Percentiles rank a stretch among this genome's conserved stretches.
phyloP scores from a whole-genome alignment of 2,888 invertebrate genomes.

The Congeria kusceri region DNA sequence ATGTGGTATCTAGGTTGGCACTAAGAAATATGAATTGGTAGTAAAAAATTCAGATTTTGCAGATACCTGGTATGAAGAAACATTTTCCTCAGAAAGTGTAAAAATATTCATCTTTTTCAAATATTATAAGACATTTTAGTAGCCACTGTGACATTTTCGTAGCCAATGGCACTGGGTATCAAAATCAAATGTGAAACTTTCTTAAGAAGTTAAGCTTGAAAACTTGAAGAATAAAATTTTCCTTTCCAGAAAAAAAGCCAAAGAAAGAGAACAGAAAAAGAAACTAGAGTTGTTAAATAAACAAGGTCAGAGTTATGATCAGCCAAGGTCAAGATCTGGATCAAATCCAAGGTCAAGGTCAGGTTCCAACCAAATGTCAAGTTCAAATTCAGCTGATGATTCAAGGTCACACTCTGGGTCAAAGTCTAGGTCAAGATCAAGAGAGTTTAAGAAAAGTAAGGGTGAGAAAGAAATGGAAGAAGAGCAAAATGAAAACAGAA shows the following conservation, averaged over 20 bases:
- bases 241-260: slow-evolving; percentile 24
- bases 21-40: too few relatives aligned
- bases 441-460: background rate
- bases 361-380: slow-evolving; percentile 5
- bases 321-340: background rate
- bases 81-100: too few relatives aligned
- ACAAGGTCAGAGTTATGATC: background rate
- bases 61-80: too few relatives aligned
- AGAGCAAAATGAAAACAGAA: background rate
- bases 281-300: background rate
- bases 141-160: too few relatives aligned
- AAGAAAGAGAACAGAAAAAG: slow-evolving; percentile 4
- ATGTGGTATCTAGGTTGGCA: too few relatives aligned
- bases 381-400: background rate
- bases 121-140: too few relatives aligned
- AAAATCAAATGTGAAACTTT: background rate
- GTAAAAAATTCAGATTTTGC: too few relatives aligned
- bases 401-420: slow-evolving; percentile 10
- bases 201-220: background rate
- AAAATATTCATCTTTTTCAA: too few relatives aligned
- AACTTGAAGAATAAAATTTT: background rate
- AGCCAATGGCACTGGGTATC: too few relatives aligned
- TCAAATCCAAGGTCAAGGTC: slow-evolving; percentile 11
- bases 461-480: slow-evolving; percentile 17
- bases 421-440: slow-evolving; percentile 43